Base-by-base conservation (phyloP, 2,888 invertebrate genomes). In the Chamaedrilus cognettii region DNA sequence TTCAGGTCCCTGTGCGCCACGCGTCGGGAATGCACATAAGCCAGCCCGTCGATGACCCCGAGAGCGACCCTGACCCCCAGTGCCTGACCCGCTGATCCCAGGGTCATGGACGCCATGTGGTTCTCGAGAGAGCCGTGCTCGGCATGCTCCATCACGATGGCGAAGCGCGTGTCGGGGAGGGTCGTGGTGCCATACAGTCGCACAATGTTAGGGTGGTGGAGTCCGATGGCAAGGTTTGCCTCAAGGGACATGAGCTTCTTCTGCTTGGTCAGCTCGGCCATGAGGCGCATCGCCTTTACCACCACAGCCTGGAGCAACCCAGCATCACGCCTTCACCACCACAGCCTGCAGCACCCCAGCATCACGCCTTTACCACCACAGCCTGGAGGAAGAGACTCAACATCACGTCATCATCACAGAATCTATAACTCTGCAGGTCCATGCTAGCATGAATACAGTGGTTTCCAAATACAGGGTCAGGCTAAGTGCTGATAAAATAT, bases 1-100 rank as follows among this genome's bases (percentile, higher is more conserved):
- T 52, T 52, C 15, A 52, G 55, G 26, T 52, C 55, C 7, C 55
- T 15, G 26, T 52, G 55, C 11, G 55, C 55, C 7, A 52, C 26
- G 11, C 26, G 11, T 26, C 55, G 11, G 15, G 55, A 52, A 52
- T 52, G 55, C 11, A 52, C 55, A 26, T 52, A 52, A 19, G 11
- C 55, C 19, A 52, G 26, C 7, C 55, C 55, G 55, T 52, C 55
- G 55, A 52, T 52, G 26, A 52, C 26, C 7, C 55, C 55, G 19
- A 52, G 55, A 23, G 7, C 7, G 7, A 52, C 28, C 28, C 28
- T 15, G 19, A 52, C 28, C 5, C 15, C 55, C 15, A 52, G 19
- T 52, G 11, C 15, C 26, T 52, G 55, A 7, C 26, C 55, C 55
- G 26, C 26, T 7, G 7, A 11, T 19, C 19, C 19, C 19, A 7